Evolutionary conservation across 2,888 invertebrate species (phyloP).

Genomic region (Heteropelma amictum): DNA sequence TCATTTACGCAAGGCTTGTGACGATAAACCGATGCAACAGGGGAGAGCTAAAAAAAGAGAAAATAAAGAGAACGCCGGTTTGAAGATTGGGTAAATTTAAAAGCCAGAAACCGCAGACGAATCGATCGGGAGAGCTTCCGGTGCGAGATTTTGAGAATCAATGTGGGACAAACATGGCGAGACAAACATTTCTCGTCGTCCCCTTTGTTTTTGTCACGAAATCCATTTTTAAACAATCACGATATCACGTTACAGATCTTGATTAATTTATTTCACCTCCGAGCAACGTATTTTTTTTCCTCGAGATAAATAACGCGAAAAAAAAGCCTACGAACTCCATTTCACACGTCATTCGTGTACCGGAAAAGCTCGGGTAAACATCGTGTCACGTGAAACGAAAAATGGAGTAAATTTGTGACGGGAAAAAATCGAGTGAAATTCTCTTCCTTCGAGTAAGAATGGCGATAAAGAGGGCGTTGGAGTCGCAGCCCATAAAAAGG

Average conservation of each 20-base stretch:
- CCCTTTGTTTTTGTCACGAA: no score
- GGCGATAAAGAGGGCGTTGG: constrained; percentile 12
- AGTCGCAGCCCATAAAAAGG: neutral
- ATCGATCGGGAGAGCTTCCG: constrained; percentile 27
- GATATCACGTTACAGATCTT: no score
- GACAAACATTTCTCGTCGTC: no score
- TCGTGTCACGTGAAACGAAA: no score
- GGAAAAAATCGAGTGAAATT: neutral
- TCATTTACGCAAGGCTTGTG: neutral
- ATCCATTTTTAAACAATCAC: no score
- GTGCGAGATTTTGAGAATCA: neutral
- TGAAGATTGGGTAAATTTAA: neutral
- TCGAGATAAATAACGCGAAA: no score
- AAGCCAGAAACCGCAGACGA: constrained; percentile 19
- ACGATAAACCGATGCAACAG: neutral
- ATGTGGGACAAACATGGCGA: no score
- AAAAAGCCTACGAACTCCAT: neutral
- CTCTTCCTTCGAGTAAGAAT: neutral
- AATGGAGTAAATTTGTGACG: no score
- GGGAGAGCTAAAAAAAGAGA: neutral
- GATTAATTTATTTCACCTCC: no score
- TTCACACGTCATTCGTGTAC: no score
- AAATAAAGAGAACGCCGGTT: neutral
- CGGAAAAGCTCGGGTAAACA: no score
- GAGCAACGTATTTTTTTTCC: no score